Conservation (phyloP, 2,888 invertebrate species). For the Petrophora chlorosata region DNA sequence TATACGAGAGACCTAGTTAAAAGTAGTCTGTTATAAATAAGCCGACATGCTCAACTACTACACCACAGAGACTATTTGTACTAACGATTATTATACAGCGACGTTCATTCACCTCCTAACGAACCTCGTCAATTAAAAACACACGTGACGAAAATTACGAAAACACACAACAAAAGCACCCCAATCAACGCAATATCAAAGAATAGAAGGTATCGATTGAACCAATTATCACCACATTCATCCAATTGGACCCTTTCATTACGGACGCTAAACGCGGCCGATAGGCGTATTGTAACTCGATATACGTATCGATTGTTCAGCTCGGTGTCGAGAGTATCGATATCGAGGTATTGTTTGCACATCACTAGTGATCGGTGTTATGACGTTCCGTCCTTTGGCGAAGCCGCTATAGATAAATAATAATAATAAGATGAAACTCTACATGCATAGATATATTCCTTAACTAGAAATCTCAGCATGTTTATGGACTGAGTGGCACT, state of each 20-base stretch:
- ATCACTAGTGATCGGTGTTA: background rate
- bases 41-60: no score
- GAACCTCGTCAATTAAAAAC: background rate
- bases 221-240: conserved; percentile 37
- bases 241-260: conserved; percentile 40
- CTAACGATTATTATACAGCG: no score
- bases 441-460: no score
- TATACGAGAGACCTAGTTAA: no score
- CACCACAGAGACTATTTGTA: no score
- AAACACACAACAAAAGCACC: conserved; percentile 28
- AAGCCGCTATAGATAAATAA: no score
- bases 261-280: conserved; percentile 2
- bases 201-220: conserved; percentile 20
- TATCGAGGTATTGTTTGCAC: background rate
- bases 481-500: no score
- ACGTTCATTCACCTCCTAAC: background rate
- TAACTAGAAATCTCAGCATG: no score
- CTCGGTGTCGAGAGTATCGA: background rate
- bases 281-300: conserved; percentile 3
- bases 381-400: no score
- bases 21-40: no score
- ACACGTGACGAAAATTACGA: background rate
- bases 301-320: conserved; percentile 8
- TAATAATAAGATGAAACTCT: background rate
- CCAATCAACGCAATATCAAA: no score